These are phyloP conservation scores for Maconellicoccus hirsutus DNA, from an alignment of 1,140 invertebrate species.

Conservation along the genomic window DNA sequence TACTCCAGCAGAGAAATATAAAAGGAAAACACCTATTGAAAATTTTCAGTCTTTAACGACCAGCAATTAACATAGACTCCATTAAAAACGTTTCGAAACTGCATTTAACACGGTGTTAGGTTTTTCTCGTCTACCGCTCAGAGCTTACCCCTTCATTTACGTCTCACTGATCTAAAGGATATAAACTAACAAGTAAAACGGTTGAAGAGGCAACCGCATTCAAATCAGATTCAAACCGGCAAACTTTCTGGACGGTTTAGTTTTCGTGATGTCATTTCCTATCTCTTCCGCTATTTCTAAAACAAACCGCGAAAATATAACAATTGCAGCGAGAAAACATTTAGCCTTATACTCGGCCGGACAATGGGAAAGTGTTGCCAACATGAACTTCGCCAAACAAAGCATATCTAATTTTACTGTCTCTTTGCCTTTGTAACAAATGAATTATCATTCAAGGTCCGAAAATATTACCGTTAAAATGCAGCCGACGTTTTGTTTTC, in stretches of 20 bases:
- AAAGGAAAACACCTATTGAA: neutral
- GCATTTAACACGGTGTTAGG: neutral
- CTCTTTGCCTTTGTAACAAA: neutral
- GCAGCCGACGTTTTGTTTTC: neutral
- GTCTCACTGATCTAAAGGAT: constrained; percentile 22
- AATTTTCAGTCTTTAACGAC: neutral
- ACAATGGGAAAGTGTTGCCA: constrained; percentile 15
- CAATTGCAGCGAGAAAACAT: constrained; percentile 17
- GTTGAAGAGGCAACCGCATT: constrained; percentile 1
- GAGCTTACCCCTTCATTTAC: constrained; percentile 11
- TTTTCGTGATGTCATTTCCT: constrained; percentile 20
- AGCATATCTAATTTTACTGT: constrained; percentile 19
- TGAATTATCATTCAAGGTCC: constrained; percentile 16
- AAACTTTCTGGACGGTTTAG: constrained; percentile 22
- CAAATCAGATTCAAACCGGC: constrained; percentile 15
- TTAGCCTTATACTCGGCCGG: neutral
- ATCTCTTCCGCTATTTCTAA: constrained; percentile 17
- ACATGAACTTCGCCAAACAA: constrained; percentile 18
- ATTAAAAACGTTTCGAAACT: too few relatives aligned
- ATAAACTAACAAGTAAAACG: constrained; percentile 20
- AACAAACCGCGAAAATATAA: constrained; percentile 14
- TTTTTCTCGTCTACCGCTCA: neutral
- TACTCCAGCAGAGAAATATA: neutral
- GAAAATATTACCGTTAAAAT: neutral
- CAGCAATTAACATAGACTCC: too few relatives aligned